Evolutionary conservation across 2,888 invertebrate genomes (phyloP), one percentile per base, ranked within the genome.

Genomic region (Macaria liturata): DNA sequence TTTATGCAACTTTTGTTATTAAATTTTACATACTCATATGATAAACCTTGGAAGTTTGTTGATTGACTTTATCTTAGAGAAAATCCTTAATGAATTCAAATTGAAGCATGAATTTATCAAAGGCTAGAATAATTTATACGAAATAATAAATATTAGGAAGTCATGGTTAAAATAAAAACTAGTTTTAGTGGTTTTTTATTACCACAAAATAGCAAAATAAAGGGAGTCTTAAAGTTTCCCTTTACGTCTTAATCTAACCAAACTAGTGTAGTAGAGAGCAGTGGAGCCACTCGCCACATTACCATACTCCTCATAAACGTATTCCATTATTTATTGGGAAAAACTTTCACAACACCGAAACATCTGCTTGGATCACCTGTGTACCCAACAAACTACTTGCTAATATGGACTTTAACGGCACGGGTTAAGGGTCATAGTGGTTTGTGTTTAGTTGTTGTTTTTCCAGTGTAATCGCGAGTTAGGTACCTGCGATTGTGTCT

Each of bases 301-400:
- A 61, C 69, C 77, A 79, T 74, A 75, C 76, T 76, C 71, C 69
- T 71, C 70, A 69, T 70, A 71, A 58, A 53, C 69, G 47, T 74
- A 81, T 80, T 89, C 88, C 88, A 90, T 89, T 90, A 89, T 89
- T 89, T 90, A 89, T 89, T 88, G 86, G 83, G 80, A 80, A 87
- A 86, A 88, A 86, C 84, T 88, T 85, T 81, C 84, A 79, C 81
- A 84, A 86, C 83, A 88, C 83, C 75, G 81, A 72, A 81, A 77
- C 88, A 86, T 83, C 83, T 84, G 88, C 75, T 81, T 67, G 71
- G 74, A 74, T 86, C 88, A 87, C 87, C 88, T 86, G 88, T 78
- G 83, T 77, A 80, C 81, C 68, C 68, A 72, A 76, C 75, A 78
- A 82, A 77, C 81, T 71, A 74, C 76, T 68, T 8, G 9, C 55